Evolutionary conservation across 2,113 vertebrate genomes (phyloP).

Genomic region (Alouatta palliata): DNA sequence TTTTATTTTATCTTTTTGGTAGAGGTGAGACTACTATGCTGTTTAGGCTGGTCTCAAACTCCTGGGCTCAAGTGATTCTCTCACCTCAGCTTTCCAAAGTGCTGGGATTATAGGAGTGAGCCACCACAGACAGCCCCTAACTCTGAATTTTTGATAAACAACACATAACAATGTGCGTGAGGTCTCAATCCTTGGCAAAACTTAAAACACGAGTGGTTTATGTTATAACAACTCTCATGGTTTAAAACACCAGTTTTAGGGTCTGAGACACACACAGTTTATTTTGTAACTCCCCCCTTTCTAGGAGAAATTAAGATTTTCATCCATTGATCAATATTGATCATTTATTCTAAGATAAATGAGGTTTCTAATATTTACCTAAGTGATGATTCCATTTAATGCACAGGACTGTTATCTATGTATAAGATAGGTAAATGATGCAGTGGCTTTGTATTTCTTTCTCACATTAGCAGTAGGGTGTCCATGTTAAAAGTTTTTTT

Average conservation of each 20-base stretch:
- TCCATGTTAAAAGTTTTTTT: neutral
- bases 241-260: no score
- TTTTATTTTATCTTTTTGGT: no score
- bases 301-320: neutral
- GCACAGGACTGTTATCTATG: fast-evolving
- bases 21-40: no score
- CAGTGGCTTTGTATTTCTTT: neutral
- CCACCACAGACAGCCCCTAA: neutral
- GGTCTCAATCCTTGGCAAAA: neutral
- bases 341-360: neutral
- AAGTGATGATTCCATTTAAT: neutral
- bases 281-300: neutral
- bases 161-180: fast-evolving
- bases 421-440: neutral
- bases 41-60: no score
- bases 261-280: no score
- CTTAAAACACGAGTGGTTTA: no score
- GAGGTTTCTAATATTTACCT: no score
- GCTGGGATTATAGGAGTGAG: no score
- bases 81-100: no score
- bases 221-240: neutral
- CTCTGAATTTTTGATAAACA: neutral
- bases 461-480: neutral
- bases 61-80: no score
- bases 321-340: neutral